These are phyloP conservation scores for Holacanthus passer DNA, from an alignment of 2,113 vertebrate genomes.

Conservation along the genomic window DNA sequence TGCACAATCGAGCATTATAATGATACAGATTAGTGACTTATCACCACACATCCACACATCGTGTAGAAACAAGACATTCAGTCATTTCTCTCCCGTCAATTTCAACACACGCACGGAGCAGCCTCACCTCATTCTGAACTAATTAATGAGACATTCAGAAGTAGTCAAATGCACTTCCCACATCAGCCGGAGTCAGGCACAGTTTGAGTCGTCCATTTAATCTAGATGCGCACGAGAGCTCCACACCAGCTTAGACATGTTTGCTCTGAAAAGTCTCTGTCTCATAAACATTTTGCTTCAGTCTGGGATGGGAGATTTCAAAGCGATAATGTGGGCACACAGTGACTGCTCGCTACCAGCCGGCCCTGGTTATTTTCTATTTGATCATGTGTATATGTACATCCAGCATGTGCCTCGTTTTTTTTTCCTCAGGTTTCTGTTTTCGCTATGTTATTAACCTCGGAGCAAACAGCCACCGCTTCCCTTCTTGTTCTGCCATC, in stretches of 20 bases:
- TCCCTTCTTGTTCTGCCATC: slow-evolving; percentile 6
- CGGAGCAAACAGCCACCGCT: neutral
- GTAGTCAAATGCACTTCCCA: slow-evolving; percentile 3
- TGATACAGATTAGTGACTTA: slow-evolving; percentile 8
- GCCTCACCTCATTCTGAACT: slow-evolving; percentile 6
- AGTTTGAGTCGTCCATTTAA: slow-evolving; percentile 10
- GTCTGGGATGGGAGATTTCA: slow-evolving; percentile 32
- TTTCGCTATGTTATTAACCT: slow-evolving; percentile 17
- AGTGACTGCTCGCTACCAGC: slow-evolving; percentile 15
- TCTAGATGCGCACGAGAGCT: neutral
- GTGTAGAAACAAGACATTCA: neutral
- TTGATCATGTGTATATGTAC: slow-evolving; percentile 14
- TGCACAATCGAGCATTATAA: neutral
- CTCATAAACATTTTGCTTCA: slow-evolving; percentile 44
- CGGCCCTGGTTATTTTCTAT: neutral
- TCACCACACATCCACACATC: too few species aligned
- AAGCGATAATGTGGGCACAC: slow-evolving; percentile 14
- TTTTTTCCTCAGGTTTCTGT: neutral
- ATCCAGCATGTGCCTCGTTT: neutral
- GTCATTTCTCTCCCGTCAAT: slow-evolving; percentile 9
- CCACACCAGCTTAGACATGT: slow-evolving; percentile 25
- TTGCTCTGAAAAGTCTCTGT: slow-evolving; percentile 39
- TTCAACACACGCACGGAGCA: too few species aligned
- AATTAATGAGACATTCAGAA: slow-evolving; percentile 13
- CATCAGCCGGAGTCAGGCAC: slow-evolving; percentile 6